A percentile compares a stretch with the other conserved stretches of the same genome.
phyloP scores from a whole-genome alignment of 2,113 vertebrate genomes.

The Pelobates fuscus region DNA sequence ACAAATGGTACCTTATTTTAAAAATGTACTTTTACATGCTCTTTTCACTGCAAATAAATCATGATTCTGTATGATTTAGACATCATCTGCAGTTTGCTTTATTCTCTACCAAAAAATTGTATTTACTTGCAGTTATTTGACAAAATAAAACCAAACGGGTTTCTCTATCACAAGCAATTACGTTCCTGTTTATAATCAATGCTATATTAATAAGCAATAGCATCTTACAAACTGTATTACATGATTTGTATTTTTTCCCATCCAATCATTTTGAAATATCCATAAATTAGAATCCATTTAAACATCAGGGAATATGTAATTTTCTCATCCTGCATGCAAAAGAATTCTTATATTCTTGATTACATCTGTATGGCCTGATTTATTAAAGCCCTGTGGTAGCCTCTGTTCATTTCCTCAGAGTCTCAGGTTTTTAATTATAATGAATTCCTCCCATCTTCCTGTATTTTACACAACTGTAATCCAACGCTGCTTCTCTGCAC shows the following conservation, averaged over 20 bases:
- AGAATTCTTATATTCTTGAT: slow-evolving; percentile 47
- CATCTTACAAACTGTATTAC: slow-evolving; percentile 24
- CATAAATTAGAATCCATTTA: slow-evolving; percentile 50
- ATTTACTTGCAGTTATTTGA: too few species aligned
- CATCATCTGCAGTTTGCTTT: too few species aligned
- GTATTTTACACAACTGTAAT: slow-evolving; percentile 35
- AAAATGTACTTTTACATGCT: too few species aligned
- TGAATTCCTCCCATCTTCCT: slow-evolving; percentile 47
- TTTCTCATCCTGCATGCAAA: slow-evolving; percentile 43
- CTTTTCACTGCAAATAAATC: too few species aligned
- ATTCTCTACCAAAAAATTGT: too few species aligned
- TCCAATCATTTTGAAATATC: slow-evolving; percentile 43
- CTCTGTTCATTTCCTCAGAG: slow-evolving; percentile 48
- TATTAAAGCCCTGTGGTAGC: slow-evolving; percentile 47
- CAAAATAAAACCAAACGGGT: too few species aligned
- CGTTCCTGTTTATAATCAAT: not conserved
- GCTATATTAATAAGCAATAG: not conserved
- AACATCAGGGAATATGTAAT: slow-evolving; percentile 46
- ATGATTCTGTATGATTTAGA: too few species aligned
- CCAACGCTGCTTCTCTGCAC: slow-evolving; percentile 8
- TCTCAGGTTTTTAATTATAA: slow-evolving; percentile 48
- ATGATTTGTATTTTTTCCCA: not conserved
- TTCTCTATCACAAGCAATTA: too few species aligned
- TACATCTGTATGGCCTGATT: slow-evolving; percentile 45
- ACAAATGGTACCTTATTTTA: too few species aligned